Conservation (phyloP, 2,888 invertebrate genomes). For the Blastobasis lacticolella region DNA sequence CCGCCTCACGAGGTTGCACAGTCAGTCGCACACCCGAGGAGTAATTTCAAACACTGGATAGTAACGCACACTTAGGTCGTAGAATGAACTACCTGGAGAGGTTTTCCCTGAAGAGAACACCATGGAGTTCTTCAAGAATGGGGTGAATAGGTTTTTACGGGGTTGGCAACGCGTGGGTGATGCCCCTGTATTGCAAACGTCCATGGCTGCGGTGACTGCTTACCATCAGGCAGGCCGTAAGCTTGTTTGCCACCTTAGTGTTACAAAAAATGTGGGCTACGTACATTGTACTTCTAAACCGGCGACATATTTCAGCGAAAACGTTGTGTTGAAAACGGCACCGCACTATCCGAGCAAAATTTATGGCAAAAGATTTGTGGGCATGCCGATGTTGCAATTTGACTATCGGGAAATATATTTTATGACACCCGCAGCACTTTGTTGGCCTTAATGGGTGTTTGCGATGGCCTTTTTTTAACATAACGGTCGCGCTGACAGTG, state of each 20-base stretch:
- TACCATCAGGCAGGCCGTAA: no score
- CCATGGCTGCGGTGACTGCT: no score
- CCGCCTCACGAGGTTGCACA: no score
- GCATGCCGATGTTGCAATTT: slow-evolving; percentile 62
- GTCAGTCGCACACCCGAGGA: not conserved
- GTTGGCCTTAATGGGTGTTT: slow-evolving; percentile 49
- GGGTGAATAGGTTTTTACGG: no score
- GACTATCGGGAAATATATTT: slow-evolving; percentile 69
- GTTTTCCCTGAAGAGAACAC: no score
- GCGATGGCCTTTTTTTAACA: slow-evolving; percentile 29
- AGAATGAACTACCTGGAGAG: no score
- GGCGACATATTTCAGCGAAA: slow-evolving; percentile 10
- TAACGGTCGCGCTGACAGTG: slow-evolving; percentile 25
- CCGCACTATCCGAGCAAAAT: slow-evolving; percentile 36
- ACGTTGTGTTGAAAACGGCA: slow-evolving; percentile 31
- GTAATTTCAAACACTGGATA: not conserved
- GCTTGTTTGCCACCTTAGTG: no score
- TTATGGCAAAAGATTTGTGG: slow-evolving; percentile 65
- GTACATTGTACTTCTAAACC: not conserved
- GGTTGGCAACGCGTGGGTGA: no score
- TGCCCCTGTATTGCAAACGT: no score
- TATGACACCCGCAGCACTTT: slow-evolving; percentile 57
- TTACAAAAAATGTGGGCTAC: not conserved
- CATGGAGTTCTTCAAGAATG: no score
- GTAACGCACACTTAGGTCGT: no score